These are phyloP conservation scores for Acyrthosiphon pisum DNA, from an alignment of 1,140 invertebrate genomes.

Conservation along the genomic window DNA sequence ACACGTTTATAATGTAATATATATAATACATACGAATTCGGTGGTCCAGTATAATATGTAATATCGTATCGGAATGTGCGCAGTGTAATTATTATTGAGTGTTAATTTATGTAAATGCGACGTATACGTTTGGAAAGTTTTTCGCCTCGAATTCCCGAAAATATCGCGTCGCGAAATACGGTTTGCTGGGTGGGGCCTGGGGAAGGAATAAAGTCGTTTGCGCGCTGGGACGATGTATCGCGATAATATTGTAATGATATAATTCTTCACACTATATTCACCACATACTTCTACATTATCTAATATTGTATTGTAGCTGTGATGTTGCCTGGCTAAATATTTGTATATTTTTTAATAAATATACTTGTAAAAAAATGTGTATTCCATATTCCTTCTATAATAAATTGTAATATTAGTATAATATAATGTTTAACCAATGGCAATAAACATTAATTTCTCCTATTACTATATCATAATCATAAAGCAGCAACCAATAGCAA, in stretches of 20 bases:
- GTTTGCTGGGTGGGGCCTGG: neutral
- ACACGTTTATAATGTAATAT: neutral
- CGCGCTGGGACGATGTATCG: neutral
- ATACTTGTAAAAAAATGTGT: too few relatives aligned
- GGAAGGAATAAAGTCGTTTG: neutral
- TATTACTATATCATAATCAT: too few relatives aligned
- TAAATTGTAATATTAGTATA: too few relatives aligned
- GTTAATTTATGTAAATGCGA: neutral
- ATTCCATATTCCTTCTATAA: too few relatives aligned
- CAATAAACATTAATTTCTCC: too few relatives aligned
- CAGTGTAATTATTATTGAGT: neutral
- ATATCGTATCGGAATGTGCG: neutral
- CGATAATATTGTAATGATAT: too few relatives aligned
- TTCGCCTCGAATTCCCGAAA: neutral
- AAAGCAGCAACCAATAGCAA: too few relatives aligned
- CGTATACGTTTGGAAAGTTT: slow-evolving; percentile 12
- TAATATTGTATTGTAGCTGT: too few relatives aligned
- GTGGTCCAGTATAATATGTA: neutral
- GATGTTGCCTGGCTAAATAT: neutral
- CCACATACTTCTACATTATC: too few relatives aligned
- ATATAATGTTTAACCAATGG: too few relatives aligned
- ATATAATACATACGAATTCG: neutral
- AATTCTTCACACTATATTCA: too few relatives aligned
- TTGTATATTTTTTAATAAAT: too few relatives aligned
- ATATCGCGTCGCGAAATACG: neutral